Evolutionary conservation across 2,113 vertebrate species (phyloP).

Genomic region (Aleadryas rufinucha): DNA sequence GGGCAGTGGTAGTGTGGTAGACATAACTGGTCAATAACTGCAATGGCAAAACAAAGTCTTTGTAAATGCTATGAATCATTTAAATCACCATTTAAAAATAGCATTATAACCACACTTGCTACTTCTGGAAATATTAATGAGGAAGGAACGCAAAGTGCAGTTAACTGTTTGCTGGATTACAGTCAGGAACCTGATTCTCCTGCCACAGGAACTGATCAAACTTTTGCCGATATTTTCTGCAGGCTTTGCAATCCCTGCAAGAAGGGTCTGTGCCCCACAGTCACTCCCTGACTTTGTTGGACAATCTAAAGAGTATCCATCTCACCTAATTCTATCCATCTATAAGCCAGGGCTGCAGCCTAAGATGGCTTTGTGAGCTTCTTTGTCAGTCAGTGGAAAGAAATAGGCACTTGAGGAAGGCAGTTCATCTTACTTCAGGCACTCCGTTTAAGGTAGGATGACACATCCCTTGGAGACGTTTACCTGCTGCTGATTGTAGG

Average conservation of each 20-base stretch:
- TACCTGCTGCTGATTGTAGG: not conserved
- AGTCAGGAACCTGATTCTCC: not conserved
- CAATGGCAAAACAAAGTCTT: not conserved
- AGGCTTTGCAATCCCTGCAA: not conserved
- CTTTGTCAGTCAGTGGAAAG: not conserved
- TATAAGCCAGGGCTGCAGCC: not conserved
- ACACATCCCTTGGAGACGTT: not conserved
- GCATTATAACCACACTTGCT: not conserved
- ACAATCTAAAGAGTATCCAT: not conserved
- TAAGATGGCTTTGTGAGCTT: not conserved
- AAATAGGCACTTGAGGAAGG: not conserved
- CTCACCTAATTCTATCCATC: not conserved
- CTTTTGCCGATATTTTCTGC: not conserved
- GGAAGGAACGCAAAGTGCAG: not conserved
- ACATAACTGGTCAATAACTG: not conserved
- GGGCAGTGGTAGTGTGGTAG: not conserved
- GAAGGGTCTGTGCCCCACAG: not conserved
- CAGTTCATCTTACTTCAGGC: not conserved
- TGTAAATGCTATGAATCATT: slow-evolving; percentile 10
- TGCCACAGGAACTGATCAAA: not conserved
- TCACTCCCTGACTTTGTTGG: not conserved
- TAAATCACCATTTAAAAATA: not conserved
- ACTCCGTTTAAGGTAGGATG: not conserved
- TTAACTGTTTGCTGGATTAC: not conserved
- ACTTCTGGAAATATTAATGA: slow-evolving; percentile 22